phyloP scores from a whole-genome alignment of 2,888 invertebrate species.

The Selenia dentaria region DNA sequence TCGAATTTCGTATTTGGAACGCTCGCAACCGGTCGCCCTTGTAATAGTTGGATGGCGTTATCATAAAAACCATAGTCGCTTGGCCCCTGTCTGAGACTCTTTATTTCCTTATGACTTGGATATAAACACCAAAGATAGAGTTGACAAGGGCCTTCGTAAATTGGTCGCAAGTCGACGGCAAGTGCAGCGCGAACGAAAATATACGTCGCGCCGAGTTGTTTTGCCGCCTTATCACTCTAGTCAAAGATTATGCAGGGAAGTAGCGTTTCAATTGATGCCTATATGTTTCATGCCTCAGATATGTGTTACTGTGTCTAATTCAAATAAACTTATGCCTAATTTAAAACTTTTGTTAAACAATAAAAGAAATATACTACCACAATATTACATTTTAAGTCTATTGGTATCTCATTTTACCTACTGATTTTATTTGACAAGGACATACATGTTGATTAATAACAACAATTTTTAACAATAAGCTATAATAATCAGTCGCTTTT shows the following conservation, averaged over 20 bases:
- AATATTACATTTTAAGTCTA: too few relatives aligned
- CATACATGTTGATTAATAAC: too few relatives aligned
- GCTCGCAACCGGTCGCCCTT: conserved; percentile 82
- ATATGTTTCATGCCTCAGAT: conserved; percentile 22
- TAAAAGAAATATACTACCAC: too few relatives aligned
- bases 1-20: conserved; percentile 80
- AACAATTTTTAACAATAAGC: too few relatives aligned
- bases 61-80: conserved; percentile 61
- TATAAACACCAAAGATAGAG: conserved; percentile 46
- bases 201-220: conserved; percentile 82
- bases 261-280: conserved; percentile 27
- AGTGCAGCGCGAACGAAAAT: conserved; percentile 84
- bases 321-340: too few relatives aligned
- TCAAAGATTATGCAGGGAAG: conserved; percentile 53
- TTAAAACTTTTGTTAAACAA: too few relatives aligned
- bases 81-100: conserved; percentile 55
- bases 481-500: too few relatives aligned
- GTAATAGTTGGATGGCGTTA: conserved; percentile 84
- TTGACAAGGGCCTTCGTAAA: conserved; percentile 59
- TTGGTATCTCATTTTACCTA: too few relatives aligned
- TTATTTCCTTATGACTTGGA: conserved; percentile 37
- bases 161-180: conserved; percentile 73
- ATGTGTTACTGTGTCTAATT: too few relatives aligned
- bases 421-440: too few relatives aligned
- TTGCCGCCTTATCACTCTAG: conserved; percentile 81